Conservation (phyloP, 2,113 vertebrate species). For the Aspiorhynchus laticeps region DNA sequence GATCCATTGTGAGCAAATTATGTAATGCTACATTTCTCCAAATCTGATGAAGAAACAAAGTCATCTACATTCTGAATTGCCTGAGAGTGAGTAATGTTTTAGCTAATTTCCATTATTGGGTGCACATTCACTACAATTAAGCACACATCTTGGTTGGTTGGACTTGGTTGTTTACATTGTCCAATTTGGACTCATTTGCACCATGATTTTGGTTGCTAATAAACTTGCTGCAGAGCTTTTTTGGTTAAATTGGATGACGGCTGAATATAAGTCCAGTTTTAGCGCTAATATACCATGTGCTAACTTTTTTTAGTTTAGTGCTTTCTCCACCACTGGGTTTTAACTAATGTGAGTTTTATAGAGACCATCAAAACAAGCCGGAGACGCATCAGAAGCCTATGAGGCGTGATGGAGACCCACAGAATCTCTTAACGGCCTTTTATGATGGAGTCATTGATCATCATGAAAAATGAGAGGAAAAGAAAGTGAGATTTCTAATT, state of each 20-base stretch:
- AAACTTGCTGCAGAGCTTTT: background rate
- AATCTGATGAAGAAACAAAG: no score
- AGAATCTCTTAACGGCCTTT: slow-evolving; percentile 61
- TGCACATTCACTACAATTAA: no score
- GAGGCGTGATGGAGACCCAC: slow-evolving; percentile 55
- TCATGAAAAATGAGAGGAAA: slow-evolving; percentile 57
- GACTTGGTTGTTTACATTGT: no score
- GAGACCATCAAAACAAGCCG: slow-evolving; percentile 51
- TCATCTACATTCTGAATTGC: no score
- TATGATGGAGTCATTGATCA: slow-evolving; percentile 58
- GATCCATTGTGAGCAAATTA: no score
- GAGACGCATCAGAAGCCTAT: slow-evolving; percentile 56
- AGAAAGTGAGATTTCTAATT: background rate
- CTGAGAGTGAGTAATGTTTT: no score
- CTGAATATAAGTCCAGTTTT: background rate
- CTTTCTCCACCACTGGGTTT: slow-evolving; percentile 33
- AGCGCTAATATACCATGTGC: background rate
- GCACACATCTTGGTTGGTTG: no score
- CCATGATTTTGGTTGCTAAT: background rate
- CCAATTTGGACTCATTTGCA: no score
- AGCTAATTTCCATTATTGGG: no score
- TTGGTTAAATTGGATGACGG: background rate
- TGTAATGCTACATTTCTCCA: no score
- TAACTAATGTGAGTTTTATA: slow-evolving; percentile 66
- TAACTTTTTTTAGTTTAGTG: background rate